Percentiles rank a stretch among this genome's conserved stretches.
These are phyloP conservation scores for Redunca redunca DNA, from an alignment of 2,113 vertebrate genomes.

Conservation along the genomic window DNA sequence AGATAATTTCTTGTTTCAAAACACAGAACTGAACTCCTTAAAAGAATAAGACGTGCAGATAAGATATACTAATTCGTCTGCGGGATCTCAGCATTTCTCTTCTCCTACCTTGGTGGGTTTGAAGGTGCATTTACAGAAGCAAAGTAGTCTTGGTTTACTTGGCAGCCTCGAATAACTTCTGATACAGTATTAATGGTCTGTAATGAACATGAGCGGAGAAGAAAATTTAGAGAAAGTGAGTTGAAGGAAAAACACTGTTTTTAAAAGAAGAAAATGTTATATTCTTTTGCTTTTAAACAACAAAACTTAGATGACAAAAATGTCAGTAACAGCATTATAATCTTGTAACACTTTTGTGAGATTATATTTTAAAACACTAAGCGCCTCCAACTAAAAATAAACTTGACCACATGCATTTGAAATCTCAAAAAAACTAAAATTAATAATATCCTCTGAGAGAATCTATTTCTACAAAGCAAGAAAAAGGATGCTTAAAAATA, in stretches of 20 bases:
- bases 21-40: neutral
- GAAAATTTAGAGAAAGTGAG: constrained; percentile 3
- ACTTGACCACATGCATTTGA: neutral
- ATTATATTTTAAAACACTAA: constrained; percentile 8
- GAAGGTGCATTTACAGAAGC: constrained; percentile 98
- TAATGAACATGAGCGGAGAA: neutral
- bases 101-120: constrained; percentile 92
- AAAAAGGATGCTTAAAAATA: neutral
- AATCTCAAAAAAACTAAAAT: constrained; percentile 9
- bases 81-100: neutral
- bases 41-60: neutral
- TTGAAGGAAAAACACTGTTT: constrained; percentile 7
- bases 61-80: neutral
- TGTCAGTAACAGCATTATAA: neutral
- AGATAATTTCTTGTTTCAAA: neutral
- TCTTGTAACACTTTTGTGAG: neutral
- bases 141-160: constrained; percentile 98
- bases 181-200: constrained; percentile 99
- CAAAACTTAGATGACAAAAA: neutral
- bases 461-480: neutral
- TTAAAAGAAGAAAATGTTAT: constrained; percentile 9
- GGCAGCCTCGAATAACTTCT: constrained; percentile 96
- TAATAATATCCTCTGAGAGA: neutral
- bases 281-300: neutral
- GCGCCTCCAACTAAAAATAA: neutral